Conservation (phyloP, 2,113 vertebrate genomes). For the Apodemus speciosus region DNA sequence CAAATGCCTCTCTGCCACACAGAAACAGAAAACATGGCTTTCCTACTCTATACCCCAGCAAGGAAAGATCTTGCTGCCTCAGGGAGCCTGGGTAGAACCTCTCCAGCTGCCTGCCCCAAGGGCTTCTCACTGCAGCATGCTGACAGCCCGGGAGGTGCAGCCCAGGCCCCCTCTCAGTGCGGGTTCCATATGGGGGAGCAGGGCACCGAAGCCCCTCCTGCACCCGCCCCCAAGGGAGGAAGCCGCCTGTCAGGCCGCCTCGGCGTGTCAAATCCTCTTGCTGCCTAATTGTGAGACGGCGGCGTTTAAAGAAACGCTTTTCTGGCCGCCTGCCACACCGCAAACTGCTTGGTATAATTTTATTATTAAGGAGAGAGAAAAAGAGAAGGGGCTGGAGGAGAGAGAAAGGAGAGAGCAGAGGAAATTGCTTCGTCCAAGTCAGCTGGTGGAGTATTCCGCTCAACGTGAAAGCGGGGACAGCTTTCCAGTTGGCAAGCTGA, state of each 20-base stretch:
- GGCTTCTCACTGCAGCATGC: not conserved
- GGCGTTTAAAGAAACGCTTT: slow-evolving; percentile 86
- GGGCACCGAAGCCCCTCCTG: slow-evolving; percentile 59
- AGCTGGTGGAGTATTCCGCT: slow-evolving; percentile 71
- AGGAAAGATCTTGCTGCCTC: not conserved
- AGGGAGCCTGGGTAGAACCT: not conserved
- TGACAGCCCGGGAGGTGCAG: slow-evolving; percentile 38
- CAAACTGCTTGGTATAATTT: slow-evolving; percentile 85
- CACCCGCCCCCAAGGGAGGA: slow-evolving; percentile 68
- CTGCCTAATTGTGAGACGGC: slow-evolving; percentile 86
- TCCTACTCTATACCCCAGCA: not conserved
- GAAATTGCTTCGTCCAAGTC: slow-evolving; percentile 68
- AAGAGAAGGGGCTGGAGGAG: slow-evolving; percentile 62
- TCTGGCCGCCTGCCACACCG: slow-evolving; percentile 86
- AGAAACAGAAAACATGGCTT: not conserved
- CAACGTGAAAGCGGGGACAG: slow-evolving; percentile 42
- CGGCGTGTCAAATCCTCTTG: slow-evolving; percentile 80
- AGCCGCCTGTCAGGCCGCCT: slow-evolving; percentile 81
- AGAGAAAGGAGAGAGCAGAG: not conserved
- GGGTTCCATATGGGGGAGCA: slow-evolving; percentile 60
- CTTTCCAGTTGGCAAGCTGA: slow-evolving; percentile 75
- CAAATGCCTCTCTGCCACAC: not conserved
- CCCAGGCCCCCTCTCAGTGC: slow-evolving; percentile 20
- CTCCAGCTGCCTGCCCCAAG: slow-evolving; percentile 4
- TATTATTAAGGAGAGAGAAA: slow-evolving; percentile 82